Base-by-base conservation (phyloP, 1,140 invertebrate species). In the Oscheius sp. region DNA sequence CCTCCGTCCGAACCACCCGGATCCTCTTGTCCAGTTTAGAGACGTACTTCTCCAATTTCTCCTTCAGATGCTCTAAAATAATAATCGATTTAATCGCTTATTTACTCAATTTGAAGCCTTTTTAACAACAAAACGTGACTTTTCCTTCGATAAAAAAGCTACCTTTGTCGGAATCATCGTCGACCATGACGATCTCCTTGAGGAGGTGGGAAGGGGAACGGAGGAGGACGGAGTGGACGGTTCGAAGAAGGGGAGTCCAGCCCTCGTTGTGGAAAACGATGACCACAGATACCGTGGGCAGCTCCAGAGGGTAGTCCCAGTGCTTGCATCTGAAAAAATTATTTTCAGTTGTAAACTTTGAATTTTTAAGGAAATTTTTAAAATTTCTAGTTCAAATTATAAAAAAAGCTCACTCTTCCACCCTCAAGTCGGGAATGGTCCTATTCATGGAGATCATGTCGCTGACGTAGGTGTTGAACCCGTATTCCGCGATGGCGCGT, bases 141-240 rank as follows among this genome's bases (percentile, higher is more conserved):
- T n/a, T n/a, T n/a, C n/a, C 10, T 42, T 10, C 10, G 38, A 42
- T 42, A 42, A n/a, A 42, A 26, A 3, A 49, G 61, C 79, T 82
- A 91, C 90, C 89, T 90, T 97, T 99, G 85, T 95, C 91, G 78
- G 94, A 97, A 85, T 88, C 97, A 85, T 99, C 96, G 87, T 99
- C 96, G 0, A 99, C 95, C 79, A 99, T 87, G n/a, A 99, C 88
- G 80, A 99, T 89, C 88, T 99, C 96, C 84, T 97, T 90, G 1
- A 99, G 87, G 76, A 96, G 88, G 81, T 95, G 88, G 2, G 91
- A 89, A 0, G 95, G 96, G 0, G 93, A 92, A 68, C 93, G 89
- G 80, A 97, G 92, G 26, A 99, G 90, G 3, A 99, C 92, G 76
- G 92, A 92, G 84, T 98, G 94, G 0, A 98, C 93, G n/a, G 95